Base-by-base conservation (phyloP, 1,140 invertebrate species). In the Drosophila albomicans region DNA sequence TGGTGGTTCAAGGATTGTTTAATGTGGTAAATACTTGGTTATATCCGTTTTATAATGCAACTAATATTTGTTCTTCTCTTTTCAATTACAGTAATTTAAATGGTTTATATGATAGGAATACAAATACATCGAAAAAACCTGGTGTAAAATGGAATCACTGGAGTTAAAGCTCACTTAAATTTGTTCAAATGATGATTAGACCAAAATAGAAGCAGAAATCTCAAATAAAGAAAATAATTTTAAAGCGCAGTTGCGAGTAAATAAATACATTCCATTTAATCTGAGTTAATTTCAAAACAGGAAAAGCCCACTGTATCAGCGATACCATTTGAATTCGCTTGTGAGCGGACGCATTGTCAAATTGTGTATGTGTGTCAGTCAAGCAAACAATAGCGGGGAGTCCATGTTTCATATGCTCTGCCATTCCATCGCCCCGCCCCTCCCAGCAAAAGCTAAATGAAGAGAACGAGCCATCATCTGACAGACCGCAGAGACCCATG, bases 1-100 rank as follows among this genome's bases (percentile, higher is more conserved):
- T 65, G 68, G 68, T 71, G 61, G 68, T 70, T 63, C 46, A 2
- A 16, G 0, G 15, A 54, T 1, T 62, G 35, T 13, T 64, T 3
- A 4, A 0, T 10, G 20, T 8, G 49, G 46, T 59, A n/a, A 43
- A 41, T 41, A 41, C 0, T 41, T 41, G 20, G 3, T 25, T 25
- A 25, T n/a, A 41, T 8, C 11, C 8, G 11, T 41, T 41, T 10
- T 4, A 25, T 25, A 25, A 25, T 25, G 20, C 20, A 25, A 25
- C 20, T 25, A 25, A 25, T 25, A 25, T 25, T 3, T 25, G 20
- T 25, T 25, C 20, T 25, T 25, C 20, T 25, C 20, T 25, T 25
- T 0, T 25, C 3, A 25, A 25, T 25, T 25, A 25, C 20, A 25
- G 20, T 25, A 25, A 25, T 25, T 25, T 25, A 3, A 25, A 25